These are phyloP conservation scores for Esox masquinongy DNA, from an alignment of 2,797 vertebrate species.

Conservation along the genomic window DNA sequence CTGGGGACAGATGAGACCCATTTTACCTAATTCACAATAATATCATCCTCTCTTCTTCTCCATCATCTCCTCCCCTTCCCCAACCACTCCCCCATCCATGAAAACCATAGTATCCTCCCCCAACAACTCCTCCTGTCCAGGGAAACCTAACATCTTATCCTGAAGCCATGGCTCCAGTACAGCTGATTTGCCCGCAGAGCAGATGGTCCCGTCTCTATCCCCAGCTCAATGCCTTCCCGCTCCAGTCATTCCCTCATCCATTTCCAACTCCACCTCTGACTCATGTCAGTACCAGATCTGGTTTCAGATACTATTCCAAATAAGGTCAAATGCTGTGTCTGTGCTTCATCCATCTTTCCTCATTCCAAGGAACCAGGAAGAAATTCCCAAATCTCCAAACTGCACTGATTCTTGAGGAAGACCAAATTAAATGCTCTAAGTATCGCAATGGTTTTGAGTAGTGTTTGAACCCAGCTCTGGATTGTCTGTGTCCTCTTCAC, in stretches of 20 bases:
- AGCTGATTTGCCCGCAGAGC: slow-evolving; percentile 2
- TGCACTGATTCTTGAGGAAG: neutral
- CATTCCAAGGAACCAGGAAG: neutral
- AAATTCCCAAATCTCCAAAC: neutral
- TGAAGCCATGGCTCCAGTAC: neutral
- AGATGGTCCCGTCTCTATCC: slow-evolving; percentile 45
- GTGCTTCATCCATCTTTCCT: neutral
- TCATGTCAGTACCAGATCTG: neutral
- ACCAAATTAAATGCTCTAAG: neutral
- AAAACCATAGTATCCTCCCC: neutral
- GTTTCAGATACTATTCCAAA: neutral
- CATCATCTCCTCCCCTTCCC: neutral
- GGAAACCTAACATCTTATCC: slow-evolving; percentile 14
- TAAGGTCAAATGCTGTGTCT: neutral
- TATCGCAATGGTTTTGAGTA: neutral
- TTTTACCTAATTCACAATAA: neutral
- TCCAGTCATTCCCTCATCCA: neutral
- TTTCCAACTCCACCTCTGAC: neutral
- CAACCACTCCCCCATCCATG: neutral
- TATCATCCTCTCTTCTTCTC: neutral
- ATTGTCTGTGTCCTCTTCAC: neutral
- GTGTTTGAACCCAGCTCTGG: neutral
- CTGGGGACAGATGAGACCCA: neutral
- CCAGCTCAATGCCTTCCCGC: neutral
- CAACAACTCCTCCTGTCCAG: neutral